Evolutionary conservation across 2,113 vertebrate genomes (phyloP), one percentile per base, ranked within the genome.

Genomic region (Entosphenus tridentatus): DNA sequence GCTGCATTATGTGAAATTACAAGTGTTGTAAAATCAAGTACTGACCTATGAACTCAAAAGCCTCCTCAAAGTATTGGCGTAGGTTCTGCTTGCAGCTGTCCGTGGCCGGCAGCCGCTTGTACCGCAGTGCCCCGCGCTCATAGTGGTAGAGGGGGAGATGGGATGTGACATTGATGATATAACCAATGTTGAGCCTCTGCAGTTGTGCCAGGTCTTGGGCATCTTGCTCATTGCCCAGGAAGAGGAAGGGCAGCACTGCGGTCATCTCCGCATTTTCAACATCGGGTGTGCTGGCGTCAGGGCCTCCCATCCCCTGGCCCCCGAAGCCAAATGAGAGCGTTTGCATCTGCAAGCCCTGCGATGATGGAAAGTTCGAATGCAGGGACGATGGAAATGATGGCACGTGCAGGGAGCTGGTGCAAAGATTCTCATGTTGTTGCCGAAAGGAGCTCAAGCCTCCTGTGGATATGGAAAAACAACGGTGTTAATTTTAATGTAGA

Each of bases 41-140:
- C 81, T 79, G 74, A 86, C 85, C 83, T 57, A 86, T 86, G 71
- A 86, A 87, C 73, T 86, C 85, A 72, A 85, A 86, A 58, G 83
- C 85, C 76, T 86, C 84, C 73, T 86, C 85, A 56, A 87, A 87
- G 75, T 87, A 87, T 71, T 87, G 85, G 54, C 81, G 81, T 62
- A 87, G 82, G 77, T 87, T 85, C 76, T 87, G 85, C 74, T 83
- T 85, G 82, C 80, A 83, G 79, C 82, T 87, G 74, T 87, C 85
- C 0, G 84, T 86, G 70, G 84, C 84, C 0, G 84, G 85, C 56
- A 87, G 77, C 67, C 85, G 73, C 75, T 87, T 87, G 77, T 87
- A 87, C 72, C 77, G 81, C 71, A 82, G 75, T 18, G 81, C 76
- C 12, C 84, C 84, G 1, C 78, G 78, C 69, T 76, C 78, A 70